phyloP scores from a whole-genome alignment of 2,888 invertebrate genomes.

The Epistrophella euchroma region DNA sequence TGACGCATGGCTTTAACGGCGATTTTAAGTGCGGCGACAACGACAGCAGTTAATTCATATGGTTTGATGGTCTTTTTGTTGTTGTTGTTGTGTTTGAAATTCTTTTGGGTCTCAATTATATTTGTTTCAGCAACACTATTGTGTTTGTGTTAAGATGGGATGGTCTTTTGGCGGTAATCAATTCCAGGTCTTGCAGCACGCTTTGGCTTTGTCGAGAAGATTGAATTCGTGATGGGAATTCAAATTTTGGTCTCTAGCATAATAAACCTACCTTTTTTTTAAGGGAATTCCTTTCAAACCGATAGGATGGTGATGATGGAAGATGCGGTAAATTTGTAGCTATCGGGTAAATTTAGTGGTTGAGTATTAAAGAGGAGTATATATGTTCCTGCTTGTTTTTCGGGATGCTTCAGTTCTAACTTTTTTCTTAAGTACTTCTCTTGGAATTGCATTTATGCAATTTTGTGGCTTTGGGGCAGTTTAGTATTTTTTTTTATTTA shows the following conservation, averaged over 20 bases:
- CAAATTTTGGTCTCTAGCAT: conserved; percentile 33
- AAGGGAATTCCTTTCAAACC: conserved; percentile 47
- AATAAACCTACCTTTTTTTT: background rate
- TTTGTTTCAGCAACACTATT: background rate
- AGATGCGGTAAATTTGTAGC: background rate
- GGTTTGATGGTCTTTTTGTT: background rate
- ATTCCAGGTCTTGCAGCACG: conserved; percentile 51
- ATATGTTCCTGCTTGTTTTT: conserved; percentile 41
- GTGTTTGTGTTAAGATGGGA: conserved; percentile 51
- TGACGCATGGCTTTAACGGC: conserved; percentile 44
- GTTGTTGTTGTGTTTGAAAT: background rate
- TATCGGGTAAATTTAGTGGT: conserved; percentile 35
- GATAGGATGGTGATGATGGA: conserved; percentile 26
- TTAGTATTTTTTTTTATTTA: conserved; percentile 20
- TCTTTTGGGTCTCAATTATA: background rate
- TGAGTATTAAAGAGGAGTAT: background rate
- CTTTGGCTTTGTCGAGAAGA: conserved; percentile 40
- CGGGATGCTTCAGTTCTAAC: conserved; percentile 13
- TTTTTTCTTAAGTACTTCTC: background rate
- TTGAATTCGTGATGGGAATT: conserved; percentile 72
- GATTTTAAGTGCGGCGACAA: conserved; percentile 14
- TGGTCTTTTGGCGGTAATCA: conserved; percentile 61
- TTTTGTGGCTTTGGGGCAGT: conserved; percentile 65
- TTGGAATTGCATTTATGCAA: conserved; percentile 31
- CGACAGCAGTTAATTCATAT: conserved; percentile 40